Evolutionary conservation across 2,797 vertebrate species (phyloP), one percentile per base, ranked within the genome.

Genomic region (Platyrinchus mystaceus): DNA sequence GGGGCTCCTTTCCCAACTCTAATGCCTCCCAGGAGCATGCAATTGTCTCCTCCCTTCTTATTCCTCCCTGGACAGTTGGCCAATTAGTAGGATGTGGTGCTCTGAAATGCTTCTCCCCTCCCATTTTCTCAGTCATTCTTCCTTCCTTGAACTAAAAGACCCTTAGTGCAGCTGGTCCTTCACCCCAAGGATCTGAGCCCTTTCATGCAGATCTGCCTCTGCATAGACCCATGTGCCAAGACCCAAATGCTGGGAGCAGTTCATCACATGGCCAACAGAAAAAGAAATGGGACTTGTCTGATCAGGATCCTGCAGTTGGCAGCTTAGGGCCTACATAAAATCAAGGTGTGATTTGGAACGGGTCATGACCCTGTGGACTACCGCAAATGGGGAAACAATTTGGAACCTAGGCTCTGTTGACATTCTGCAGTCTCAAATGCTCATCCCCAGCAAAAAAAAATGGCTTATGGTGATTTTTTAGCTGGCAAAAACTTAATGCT

Each of bases 281-380:
- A 23, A 30, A 36, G 27, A 34, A 58, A 52, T 0, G 8, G 52
- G 22, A 23, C 14, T 36, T 0, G 0, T 14, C 30, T 39, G 32
- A 49, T 39, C 37, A 3, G 2, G 19, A 67, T 24, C 43, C 24
- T 58, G 28, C 43, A 53, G 19, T 0, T 49, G 56, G 44, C 28
- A n/a, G 4, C 52, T 83, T 9, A 32, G 59, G 63, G 55, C 10
- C 26, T 83, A 26, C 6, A 5, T 20, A 49, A 59, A 68, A 55
- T 26, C 17, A 68, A 63, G 64, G 7, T 20, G 14, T 50, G 37
- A 43, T 60, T 34, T 52, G 30, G n/a, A 41, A 59, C 6, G 34
- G 12, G 9, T 82, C 1, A 0, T 17, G n/a, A 32, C 6, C 14
- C 28, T 37, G 24, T 47, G 46, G 52, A 36, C 32, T 11, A 3